Percentiles rank a stretch among this genome's conserved stretches.
Evolutionary conservation across 30 jellyfish, hydroid and myxozoan genomes (phyloP).

Genomic region (Calvadosia cruxmelitensis): DNA sequence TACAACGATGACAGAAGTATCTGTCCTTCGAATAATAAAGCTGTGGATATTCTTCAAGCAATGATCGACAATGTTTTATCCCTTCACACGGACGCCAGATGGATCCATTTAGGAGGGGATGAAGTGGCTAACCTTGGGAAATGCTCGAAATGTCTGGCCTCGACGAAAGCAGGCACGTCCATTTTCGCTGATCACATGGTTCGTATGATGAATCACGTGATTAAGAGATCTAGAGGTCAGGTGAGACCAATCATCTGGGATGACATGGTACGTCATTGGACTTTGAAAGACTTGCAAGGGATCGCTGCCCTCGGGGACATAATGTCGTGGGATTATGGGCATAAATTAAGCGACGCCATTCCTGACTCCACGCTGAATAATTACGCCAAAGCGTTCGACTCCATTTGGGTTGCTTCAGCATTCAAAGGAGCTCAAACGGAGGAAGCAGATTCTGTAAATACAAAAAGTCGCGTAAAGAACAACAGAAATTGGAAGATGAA

Average conservation of each 20-base stretch:
- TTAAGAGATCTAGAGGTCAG: constrained; percentile 37
- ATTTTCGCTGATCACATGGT: constrained; percentile 70
- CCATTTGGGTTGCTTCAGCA: constrained; percentile 91
- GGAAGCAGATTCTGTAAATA: constrained; percentile 60
- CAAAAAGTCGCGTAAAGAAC: constrained; percentile 69
- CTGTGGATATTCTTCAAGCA: constrained; percentile 45
- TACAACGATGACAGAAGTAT: constrained; percentile 53
- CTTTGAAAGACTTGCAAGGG: constrained; percentile 54
- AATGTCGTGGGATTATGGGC: constrained; percentile 88
- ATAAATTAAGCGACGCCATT: constrained; percentile 36
- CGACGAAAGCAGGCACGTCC: constrained; percentile 18
- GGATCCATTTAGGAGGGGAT: constrained; percentile 88
- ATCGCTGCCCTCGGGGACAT: constrained; percentile 40
- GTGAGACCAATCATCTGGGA: constrained; percentile 70
- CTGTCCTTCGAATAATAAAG: constrained; percentile 76
- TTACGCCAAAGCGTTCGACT: constrained; percentile 71
- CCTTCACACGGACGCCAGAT: constrained; percentile 53
- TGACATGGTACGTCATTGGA: constrained; percentile 82
- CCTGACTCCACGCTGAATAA: constrained; percentile 72
- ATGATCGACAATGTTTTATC: constrained; percentile 70
- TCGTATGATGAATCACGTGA: constrained; percentile 30
- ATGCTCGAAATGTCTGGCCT: neutral
- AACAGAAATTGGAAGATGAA: constrained; percentile 63
- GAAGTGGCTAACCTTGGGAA: constrained; percentile 30
- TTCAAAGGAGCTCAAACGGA: constrained; percentile 77